Conservation (phyloP, 2,888 invertebrate species). For the Seira sanloemensis region DNA sequence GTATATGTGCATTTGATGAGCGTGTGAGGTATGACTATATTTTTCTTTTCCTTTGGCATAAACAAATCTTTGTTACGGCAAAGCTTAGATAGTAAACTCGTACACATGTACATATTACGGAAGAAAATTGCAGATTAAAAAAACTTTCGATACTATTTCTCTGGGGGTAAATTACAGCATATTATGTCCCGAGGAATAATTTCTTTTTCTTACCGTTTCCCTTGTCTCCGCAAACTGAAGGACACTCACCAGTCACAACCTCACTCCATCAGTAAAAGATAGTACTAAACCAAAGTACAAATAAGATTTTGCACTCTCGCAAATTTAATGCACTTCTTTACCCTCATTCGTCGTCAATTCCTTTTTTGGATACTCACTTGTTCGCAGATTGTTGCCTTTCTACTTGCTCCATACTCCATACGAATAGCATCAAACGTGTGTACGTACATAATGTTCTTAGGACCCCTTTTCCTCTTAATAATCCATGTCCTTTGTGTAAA, state of each 20-base stretch:
- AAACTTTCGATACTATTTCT: slow-evolving; percentile 13
- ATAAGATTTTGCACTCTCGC: background rate
- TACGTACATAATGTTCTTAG: no score
- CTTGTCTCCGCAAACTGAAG: slow-evolving; percentile 11
- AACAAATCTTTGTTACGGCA: background rate
- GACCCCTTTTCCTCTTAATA: background rate
- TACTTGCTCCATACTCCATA: background rate
- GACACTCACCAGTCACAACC: slow-evolving; percentile 16
- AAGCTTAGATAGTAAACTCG: background rate
- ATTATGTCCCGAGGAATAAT: background rate
- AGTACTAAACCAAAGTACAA: background rate
- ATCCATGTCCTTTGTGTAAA: slow-evolving; percentile 18
- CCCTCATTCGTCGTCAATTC: slow-evolving; percentile 39
- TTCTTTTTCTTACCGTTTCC: background rate
- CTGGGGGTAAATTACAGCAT: background rate
- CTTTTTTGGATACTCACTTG: slow-evolving; percentile 16
- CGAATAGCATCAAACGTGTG: background rate
- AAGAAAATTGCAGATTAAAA: background rate
- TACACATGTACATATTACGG: background rate
- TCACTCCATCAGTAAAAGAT: background rate
- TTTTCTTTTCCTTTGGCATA: background rate
- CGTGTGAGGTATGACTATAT: background rate
- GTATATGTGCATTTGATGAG: background rate
- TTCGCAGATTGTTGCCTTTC: background rate
- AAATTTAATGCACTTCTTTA: slow-evolving; percentile 12